A percentile compares a stretch with the other conserved stretches of the same genome.
Evolutionary conservation across 2,888 invertebrate genomes (phyloP).

Genomic region (Torymus texanus): DNA sequence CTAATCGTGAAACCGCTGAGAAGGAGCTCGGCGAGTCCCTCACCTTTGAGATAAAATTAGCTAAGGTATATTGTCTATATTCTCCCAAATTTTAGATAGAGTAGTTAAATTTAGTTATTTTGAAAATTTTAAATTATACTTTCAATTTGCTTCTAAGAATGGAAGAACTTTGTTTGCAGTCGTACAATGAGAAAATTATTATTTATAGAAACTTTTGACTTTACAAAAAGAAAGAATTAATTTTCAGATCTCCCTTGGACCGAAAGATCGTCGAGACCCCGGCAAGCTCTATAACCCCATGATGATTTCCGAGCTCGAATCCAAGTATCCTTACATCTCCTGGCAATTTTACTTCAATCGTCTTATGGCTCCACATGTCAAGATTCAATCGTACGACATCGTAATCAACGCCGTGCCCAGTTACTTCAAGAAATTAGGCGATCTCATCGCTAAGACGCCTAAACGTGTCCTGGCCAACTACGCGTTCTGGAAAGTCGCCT

Average conservation of each 20-base stretch:
- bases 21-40: slow-evolving; percentile 86
- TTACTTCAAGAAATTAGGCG: slow-evolving; percentile 84
- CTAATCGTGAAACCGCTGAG: slow-evolving; percentile 79
- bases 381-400: slow-evolving; percentile 81
- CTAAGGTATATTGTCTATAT: slow-evolving; percentile 83
- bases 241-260: slow-evolving; percentile 76
- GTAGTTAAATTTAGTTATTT: no score
- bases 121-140: no score
- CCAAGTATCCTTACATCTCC: slow-evolving; percentile 84
- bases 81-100: no score
- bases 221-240: not conserved
- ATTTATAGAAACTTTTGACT: no score
- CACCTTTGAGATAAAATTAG: slow-evolving; percentile 90
- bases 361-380: slow-evolving; percentile 81
- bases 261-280: slow-evolving; percentile 92
- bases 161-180: not conserved
- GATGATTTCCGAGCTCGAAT: slow-evolving; percentile 85
- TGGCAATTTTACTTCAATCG: slow-evolving; percentile 90
- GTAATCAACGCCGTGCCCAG: slow-evolving; percentile 90
- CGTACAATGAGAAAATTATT: not conserved
- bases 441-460: slow-evolving; percentile 77
- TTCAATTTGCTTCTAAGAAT: not conserved
- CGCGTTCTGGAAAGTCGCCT: slow-evolving; percentile 84
- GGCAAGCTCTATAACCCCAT: slow-evolving; percentile 93
- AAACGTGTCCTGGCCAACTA: slow-evolving; percentile 89